Evolutionary conservation across 1,140 invertebrate species (phyloP).

Genomic region (Conopomorpha cramerella): DNA sequence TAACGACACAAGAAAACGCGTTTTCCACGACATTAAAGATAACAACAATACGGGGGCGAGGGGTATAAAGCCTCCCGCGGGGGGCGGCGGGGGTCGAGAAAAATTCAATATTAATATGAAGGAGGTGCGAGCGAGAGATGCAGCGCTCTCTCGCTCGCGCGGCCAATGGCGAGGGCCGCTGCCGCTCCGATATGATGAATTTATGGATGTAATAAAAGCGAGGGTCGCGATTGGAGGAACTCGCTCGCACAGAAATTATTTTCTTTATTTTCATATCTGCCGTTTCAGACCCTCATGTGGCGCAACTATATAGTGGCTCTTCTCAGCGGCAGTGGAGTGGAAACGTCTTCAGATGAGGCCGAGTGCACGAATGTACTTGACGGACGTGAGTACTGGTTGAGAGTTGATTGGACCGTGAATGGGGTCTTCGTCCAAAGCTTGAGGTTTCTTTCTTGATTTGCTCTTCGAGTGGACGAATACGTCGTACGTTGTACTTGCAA

Average conservation of each 20-base stretch:
- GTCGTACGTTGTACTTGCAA: constrained; percentile 51
- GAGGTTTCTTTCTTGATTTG: constrained; percentile 54
- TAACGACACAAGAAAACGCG: constrained; percentile 61
- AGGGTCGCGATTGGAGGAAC: constrained; percentile 60
- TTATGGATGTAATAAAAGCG: constrained; percentile 68
- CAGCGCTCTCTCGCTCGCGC: constrained; percentile 40
- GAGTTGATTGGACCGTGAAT: constrained; percentile 57
- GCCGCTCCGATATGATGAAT: constrained; percentile 62
- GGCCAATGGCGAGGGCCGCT: constrained; percentile 58
- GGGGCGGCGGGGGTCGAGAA: constrained; percentile 56
- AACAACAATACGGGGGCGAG: constrained; percentile 58
- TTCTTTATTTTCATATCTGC: constrained; percentile 61
- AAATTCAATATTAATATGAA: constrained; percentile 69
- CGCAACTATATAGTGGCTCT: no score
- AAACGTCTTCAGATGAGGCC: no score
- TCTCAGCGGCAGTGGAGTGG: constrained; percentile 22
- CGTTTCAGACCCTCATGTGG: no score
- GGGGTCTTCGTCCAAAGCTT: constrained; percentile 34
- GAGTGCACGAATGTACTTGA: no score
- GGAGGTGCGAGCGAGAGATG: constrained; percentile 58
- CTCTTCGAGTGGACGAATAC: constrained; percentile 47
- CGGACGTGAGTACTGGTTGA: constrained; percentile 43
- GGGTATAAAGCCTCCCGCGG: constrained; percentile 52
- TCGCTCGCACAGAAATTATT: constrained; percentile 47
- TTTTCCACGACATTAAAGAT: constrained; percentile 62